Percentiles rank a stretch among this genome's conserved stretches.
Evolutionary conservation across 1,140 invertebrate genomes (phyloP).

Genomic region (Heliothis virescens): DNA sequence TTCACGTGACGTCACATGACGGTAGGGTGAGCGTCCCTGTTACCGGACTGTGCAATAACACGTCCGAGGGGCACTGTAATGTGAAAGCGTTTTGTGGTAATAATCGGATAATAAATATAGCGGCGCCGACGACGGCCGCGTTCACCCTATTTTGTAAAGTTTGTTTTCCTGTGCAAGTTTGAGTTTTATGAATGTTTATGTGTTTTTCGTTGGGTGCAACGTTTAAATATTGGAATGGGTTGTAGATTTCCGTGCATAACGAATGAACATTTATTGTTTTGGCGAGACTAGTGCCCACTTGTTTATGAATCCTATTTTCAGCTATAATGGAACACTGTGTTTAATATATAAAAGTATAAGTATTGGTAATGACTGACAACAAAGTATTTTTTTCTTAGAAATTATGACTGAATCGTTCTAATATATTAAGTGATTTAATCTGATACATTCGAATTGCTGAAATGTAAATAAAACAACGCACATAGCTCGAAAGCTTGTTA

Average conservation of each 20-base stretch:
- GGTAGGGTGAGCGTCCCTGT: constrained; percentile 44
- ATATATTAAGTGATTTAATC: too few species aligned
- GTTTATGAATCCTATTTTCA: too few species aligned
- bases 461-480: neutral
- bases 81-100: constrained; percentile 68
- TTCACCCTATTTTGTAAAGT: constrained; percentile 46
- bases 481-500: neutral
- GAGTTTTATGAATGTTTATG: constrained; percentile 34
- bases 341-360: too few species aligned
- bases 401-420: too few species aligned
- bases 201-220: constrained; percentile 7
- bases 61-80: constrained; percentile 63
- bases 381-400: too few species aligned
- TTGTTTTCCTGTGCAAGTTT: constrained; percentile 38
- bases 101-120: constrained; percentile 72
- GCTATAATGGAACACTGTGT: too few species aligned
- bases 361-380: too few species aligned
- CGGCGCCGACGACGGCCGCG: constrained; percentile 39
- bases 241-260: neutral
- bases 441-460: neutral
- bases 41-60: constrained; percentile 51
- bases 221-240: constrained; percentile 5
- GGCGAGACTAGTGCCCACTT: neutral
- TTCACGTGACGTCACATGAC: constrained; percentile 37
- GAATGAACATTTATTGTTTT: neutral